Evolutionary conservation across 1,140 invertebrate species (phyloP).

Genomic region (Aphidius gifuensis): DNA sequence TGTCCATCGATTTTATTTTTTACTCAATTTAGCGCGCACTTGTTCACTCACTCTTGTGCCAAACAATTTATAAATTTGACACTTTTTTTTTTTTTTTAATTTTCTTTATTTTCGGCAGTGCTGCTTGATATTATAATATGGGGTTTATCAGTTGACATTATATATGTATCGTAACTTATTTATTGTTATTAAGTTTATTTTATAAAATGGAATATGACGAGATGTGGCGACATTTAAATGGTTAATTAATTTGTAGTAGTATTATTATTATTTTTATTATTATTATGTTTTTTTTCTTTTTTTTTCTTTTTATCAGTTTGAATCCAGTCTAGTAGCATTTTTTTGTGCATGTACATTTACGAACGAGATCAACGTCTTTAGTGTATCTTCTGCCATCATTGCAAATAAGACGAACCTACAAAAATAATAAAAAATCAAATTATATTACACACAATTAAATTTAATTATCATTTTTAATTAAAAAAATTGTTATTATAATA

Average conservation of each 20-base stretch:
- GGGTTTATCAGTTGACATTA: constrained; percentile 12
- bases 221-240: too few relatives aligned
- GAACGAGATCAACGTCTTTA: constrained; percentile 93
- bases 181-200: neutral
- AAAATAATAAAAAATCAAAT: constrained; percentile 13
- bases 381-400: constrained; percentile 88
- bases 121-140: constrained; percentile 31
- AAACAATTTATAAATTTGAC: too few relatives aligned
- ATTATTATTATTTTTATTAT: constrained; percentile 11
- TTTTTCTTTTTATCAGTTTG: neutral
- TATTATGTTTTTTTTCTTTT: constrained; percentile 13
- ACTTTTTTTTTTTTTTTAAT: neutral
- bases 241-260: neutral
- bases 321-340: constrained; percentile 69
- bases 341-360: constrained; percentile 86
- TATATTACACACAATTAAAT: constrained; percentile 8
- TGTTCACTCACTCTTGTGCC: constrained; percentile 23
- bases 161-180: constrained; percentile 24
- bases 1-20: constrained; percentile 33
- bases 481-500: neutral
- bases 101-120: constrained; percentile 31
- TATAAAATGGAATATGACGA: too few relatives aligned
- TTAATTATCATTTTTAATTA: neutral
- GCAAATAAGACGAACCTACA: constrained; percentile 82
- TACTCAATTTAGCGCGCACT: constrained; percentile 29